Conservation (phyloP, 2,888 invertebrate species). For the Epinotia demarniana region DNA sequence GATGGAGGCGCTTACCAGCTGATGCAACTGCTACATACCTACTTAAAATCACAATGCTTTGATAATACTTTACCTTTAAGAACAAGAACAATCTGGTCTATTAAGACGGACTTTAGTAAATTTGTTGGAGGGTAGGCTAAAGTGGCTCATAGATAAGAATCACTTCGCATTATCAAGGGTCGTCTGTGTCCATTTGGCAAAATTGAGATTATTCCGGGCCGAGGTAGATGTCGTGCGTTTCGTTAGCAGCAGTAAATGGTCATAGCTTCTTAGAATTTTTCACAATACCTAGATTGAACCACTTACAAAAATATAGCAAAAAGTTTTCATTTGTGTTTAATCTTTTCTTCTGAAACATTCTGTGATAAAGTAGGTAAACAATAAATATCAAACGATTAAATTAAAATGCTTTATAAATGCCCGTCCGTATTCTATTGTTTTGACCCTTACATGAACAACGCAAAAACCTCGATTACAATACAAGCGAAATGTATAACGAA, state of each 20-base stretch:
- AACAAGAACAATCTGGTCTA: constrained; percentile 26
- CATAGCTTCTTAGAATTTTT: constrained; percentile 1
- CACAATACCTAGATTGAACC: too few relatives aligned
- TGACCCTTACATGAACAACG: not conserved
- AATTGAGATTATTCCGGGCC: constrained; percentile 41
- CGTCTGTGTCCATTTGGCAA: constrained; percentile 41
- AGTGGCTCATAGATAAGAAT: constrained; percentile 42
- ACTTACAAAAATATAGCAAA: not conserved
- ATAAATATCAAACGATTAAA: not conserved
- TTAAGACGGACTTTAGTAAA: constrained; percentile 19
- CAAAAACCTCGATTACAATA: not conserved
- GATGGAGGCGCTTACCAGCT: too few relatives aligned
- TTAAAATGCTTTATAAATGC: not conserved
- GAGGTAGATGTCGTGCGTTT: constrained; percentile 22
- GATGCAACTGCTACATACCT: not conserved
- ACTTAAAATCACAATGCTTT: not conserved
- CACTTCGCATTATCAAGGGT: constrained; percentile 41
- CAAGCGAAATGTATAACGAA: not conserved
- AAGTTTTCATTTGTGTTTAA: not conserved
- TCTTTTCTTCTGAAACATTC: not conserved
- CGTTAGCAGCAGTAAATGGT: constrained; percentile 30
- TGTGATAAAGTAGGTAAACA: not conserved
- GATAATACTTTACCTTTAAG: not conserved
- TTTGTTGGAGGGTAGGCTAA: constrained; percentile 9
- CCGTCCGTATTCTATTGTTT: not conserved